Conservation (phyloP, 2,797 vertebrate genomes). For the Lepilemur septentrionalis region DNA sequence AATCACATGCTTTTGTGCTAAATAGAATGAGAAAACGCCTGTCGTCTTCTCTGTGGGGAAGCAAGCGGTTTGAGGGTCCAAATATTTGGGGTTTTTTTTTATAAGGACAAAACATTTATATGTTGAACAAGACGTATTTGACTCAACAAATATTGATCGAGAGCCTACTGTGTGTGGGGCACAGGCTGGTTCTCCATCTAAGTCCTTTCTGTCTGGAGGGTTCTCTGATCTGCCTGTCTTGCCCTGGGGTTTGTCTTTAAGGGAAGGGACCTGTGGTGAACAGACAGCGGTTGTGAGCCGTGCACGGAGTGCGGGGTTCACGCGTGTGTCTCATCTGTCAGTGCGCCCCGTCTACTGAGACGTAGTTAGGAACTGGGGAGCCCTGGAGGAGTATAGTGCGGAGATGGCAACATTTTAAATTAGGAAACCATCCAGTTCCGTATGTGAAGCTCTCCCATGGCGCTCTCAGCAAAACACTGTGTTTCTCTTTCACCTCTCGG, state of each 20-base stretch:
- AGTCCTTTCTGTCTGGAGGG: background rate
- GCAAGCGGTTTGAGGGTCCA: background rate
- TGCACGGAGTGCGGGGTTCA: accelerated
- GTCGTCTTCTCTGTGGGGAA: accelerated
- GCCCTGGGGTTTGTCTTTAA: background rate
- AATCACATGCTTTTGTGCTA: background rate
- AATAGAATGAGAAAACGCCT: background rate
- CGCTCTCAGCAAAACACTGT: background rate
- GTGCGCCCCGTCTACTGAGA: accelerated
- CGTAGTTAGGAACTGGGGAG: background rate
- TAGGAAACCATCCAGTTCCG: background rate
- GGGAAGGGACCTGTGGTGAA: background rate
- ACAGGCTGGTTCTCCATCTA: background rate
- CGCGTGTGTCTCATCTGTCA: background rate
- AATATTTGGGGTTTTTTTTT: background rate
- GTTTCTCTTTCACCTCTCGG: background rate
- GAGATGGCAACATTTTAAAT: background rate
- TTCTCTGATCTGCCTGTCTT: background rate
- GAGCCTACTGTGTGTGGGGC: background rate
- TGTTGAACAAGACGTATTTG: background rate
- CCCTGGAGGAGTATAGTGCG: background rate
- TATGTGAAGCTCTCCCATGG: background rate
- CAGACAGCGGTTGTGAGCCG: background rate
- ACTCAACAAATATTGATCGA: background rate
- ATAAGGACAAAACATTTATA: background rate